phyloP scores from a whole-genome alignment of 1,140 invertebrate species.

The Grapholita molesta region DNA sequence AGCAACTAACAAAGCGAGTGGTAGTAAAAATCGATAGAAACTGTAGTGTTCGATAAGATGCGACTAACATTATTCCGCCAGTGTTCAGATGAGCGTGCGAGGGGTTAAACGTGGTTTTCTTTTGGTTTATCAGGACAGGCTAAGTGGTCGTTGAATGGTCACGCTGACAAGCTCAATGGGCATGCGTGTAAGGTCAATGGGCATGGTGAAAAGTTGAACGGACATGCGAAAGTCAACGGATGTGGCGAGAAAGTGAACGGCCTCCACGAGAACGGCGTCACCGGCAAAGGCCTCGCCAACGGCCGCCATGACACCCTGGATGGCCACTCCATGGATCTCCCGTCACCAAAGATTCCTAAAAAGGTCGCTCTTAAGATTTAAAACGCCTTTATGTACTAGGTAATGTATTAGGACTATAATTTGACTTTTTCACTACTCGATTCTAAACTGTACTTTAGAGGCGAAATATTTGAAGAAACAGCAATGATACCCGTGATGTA shows the following conservation, averaged over 20 bases:
- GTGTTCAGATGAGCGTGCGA: slow-evolving; percentile 40
- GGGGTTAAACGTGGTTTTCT: slow-evolving; percentile 47
- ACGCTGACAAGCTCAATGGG: slow-evolving; percentile 29
- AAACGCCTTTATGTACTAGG: slow-evolving; percentile 31
- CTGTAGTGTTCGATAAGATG: slow-evolving; percentile 24
- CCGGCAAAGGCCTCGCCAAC: slow-evolving; percentile 26
- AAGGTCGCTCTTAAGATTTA: slow-evolving; percentile 66
- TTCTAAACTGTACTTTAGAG: slow-evolving; percentile 26
- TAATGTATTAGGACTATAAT: slow-evolving; percentile 39
- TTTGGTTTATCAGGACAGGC: slow-evolving; percentile 63
- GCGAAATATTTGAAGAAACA: not conserved
- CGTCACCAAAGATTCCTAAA: slow-evolving; percentile 66
- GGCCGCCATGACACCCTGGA: slow-evolving; percentile 27
- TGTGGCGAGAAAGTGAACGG: slow-evolving; percentile 26
- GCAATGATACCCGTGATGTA: slow-evolving; percentile 17
- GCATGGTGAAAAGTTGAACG: slow-evolving; percentile 27
- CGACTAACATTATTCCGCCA: slow-evolving; percentile 65
- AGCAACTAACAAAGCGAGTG: slow-evolving; percentile 18
- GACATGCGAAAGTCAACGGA: slow-evolving; percentile 6
- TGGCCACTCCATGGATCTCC: slow-evolving; percentile 36
- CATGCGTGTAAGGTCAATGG: slow-evolving; percentile 12
- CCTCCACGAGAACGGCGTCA: slow-evolving; percentile 19
- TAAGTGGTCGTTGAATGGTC: slow-evolving; percentile 51
- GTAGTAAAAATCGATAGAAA: slow-evolving; percentile 17
- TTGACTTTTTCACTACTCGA: slow-evolving; percentile 62